Base-by-base conservation (phyloP, 2,888 invertebrate species). In the Epinotia ramella region DNA sequence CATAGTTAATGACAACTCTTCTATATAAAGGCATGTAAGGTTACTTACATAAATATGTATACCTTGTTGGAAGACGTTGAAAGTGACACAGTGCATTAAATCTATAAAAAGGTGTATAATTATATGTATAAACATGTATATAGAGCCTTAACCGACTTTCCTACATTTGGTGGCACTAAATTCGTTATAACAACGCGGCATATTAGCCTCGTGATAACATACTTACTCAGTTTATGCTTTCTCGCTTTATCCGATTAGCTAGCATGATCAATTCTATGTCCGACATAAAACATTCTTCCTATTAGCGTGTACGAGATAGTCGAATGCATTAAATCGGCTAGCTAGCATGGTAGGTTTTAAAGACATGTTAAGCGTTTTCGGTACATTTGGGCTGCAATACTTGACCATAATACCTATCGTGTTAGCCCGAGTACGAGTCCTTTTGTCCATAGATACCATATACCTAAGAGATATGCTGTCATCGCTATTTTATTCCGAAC, bases 141-240 rank as follows among this genome's bases (percentile, higher is more conserved):
- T 71, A 71, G 60, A 70, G 70, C 63, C 70, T 71, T 20, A 53
- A 71, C 69, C 59, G 46, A 69, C 69, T 69, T 71, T 70, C 49
- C 33, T 71, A 63, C 63, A 71, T 71, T 71, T 71, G 70, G 70
- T 71, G 70, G 70, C 70, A 71, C 70, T 71, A 63, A 71, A 71
- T 71, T 71, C 70, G 70, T 63, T 71, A 46, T 33, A 70, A 62
- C 49, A 70, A 71, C 63, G 70, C 49, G 70, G 63, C 70, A 63
- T 28, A 12, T n/a, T 53, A 49, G 62, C 68, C 28, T 28, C 59
- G 57, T 57, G 69, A 69, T 69, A 69, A 68, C 68, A 68, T 12
- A 67, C 67, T 57, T 67, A 33, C 40, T 67, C 13, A 33, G 18
- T 66, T 49, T 65, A 56, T 56, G 66, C 53, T 66, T 11, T 66